These are phyloP conservation scores for Drosophila burlai DNA, from an alignment of 1,140 invertebrate species.

Conservation along the genomic window DNA sequence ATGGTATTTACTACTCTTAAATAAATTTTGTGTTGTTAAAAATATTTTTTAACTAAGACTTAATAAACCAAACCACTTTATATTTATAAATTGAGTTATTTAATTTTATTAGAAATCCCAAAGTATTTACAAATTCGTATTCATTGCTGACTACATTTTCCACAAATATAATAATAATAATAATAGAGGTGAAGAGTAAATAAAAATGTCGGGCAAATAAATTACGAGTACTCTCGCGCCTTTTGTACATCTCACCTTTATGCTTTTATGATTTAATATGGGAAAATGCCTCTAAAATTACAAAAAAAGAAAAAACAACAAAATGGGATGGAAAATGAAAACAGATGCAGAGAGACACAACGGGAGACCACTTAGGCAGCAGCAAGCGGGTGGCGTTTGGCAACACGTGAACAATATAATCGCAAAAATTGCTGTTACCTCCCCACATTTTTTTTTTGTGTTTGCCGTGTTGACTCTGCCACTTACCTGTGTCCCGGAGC, in stretches of 20 bases:
- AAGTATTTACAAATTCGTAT: neutral
- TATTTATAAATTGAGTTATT: no score
- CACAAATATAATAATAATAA: conserved; percentile 38
- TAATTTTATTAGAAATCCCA: no score
- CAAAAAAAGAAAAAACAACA: conserved; percentile 15
- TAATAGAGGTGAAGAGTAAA: conserved; percentile 55
- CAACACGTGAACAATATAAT: conserved; percentile 64
- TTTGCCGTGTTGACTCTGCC: conserved; percentile 45
- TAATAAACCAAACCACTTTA: no score
- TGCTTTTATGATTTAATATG: conserved; percentile 65
- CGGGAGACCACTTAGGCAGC: conserved; percentile 2
- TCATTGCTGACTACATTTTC: neutral
- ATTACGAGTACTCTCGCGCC: conserved; percentile 39
- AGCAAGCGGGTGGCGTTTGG: conserved; percentile 13
- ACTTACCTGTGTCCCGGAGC: conserved; percentile 50
- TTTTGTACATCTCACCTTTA: conserved; percentile 44
- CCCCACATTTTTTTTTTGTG: conserved; percentile 14
- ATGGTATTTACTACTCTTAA: no score
- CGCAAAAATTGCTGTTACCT: conserved; percentile 47
- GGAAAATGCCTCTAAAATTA: conserved; percentile 51
- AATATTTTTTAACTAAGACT: no score
- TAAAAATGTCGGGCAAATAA: conserved; percentile 38
- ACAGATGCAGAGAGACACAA: conserved; percentile 44
- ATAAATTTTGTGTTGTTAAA: neutral
- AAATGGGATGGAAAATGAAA: conserved; percentile 17